Conservation (phyloP, 1,140 invertebrate species). For the Ctenoplectra terminalis region DNA sequence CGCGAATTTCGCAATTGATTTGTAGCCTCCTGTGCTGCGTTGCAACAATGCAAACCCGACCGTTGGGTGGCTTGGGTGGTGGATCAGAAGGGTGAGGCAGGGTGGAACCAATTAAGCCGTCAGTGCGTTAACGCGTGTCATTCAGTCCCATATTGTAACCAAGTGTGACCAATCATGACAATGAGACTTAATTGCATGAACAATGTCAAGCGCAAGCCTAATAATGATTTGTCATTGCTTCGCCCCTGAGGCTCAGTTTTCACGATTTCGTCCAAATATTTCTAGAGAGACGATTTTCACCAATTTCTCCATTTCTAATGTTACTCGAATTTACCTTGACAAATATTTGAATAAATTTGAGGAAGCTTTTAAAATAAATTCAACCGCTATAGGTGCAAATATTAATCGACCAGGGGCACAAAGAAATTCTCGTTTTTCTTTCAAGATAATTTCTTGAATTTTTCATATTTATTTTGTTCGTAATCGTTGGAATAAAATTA, state of each 20-base stretch:
- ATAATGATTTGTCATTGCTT: constrained; percentile 34
- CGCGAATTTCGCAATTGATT: constrained; percentile 68
- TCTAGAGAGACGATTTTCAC: neutral
- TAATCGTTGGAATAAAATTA: no score
- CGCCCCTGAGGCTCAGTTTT: neutral
- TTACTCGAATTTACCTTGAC: neutral
- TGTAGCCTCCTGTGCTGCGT: constrained; percentile 50
- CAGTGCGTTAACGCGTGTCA: constrained; percentile 72
- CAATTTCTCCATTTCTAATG: no score
- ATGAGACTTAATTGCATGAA: constrained; percentile 70
- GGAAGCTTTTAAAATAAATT: neutral
- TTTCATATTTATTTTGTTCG: no score
- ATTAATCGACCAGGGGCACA: neutral
- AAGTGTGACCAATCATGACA: constrained; percentile 68
- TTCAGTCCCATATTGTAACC: constrained; percentile 69
- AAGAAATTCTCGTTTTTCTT: neutral
- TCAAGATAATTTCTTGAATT: neutral
- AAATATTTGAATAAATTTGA: neutral
- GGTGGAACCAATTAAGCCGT: constrained; percentile 69
- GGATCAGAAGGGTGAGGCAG: constrained; percentile 21
- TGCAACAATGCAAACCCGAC: constrained; percentile 40
- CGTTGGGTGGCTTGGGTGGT: neutral
- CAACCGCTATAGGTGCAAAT: neutral
- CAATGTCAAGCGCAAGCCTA: constrained; percentile 49
- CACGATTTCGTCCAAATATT: neutral